Evolutionary conservation across 2,797 vertebrate genomes (phyloP).

Genomic region (Ptychadena robeensis): DNA sequence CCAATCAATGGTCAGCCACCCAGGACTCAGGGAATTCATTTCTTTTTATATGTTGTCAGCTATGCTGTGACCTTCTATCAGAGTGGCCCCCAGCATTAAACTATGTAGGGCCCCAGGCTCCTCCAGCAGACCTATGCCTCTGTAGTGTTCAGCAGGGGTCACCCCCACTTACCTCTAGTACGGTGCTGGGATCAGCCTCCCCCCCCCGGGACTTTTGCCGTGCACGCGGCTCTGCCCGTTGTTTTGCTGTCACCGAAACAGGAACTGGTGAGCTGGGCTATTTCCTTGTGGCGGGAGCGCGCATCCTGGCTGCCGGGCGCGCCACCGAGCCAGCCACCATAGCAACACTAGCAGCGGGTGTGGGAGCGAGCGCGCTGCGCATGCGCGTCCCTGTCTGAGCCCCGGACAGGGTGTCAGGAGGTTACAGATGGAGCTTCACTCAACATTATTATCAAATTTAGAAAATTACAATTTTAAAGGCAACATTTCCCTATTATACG

Average conservation of each 20-base stretch:
- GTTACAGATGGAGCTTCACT: not conserved
- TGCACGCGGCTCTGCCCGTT: not conserved
- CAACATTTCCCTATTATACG: no score
- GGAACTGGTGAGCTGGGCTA: slow-evolving; percentile 33
- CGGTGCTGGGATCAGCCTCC: not conserved
- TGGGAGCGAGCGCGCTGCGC: not conserved
- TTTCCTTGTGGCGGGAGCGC: not conserved
- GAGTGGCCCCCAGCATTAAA: not conserved
- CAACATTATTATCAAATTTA: no score
- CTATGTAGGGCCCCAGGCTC: not conserved
- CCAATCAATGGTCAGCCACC: no score
- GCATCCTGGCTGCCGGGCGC: not conserved
- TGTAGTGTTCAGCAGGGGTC: no score
- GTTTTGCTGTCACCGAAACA: slow-evolving; percentile 56
- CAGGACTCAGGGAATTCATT: no score
- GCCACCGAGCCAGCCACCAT: slow-evolving; percentile 2
- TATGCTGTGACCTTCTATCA: not conserved
- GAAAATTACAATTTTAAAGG: no score
- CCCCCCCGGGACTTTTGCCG: slow-evolving; percentile 40
- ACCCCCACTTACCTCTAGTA: not conserved
- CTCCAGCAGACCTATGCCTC: not conserved
- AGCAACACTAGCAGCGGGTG: not conserved
- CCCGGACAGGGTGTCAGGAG: not conserved
- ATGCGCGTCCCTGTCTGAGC: not conserved
- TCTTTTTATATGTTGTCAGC: not conserved